Conservation (phyloP, 37 sponge, comb jelly and placozoan genomes). For the Petrosia ficiformis region DNA sequence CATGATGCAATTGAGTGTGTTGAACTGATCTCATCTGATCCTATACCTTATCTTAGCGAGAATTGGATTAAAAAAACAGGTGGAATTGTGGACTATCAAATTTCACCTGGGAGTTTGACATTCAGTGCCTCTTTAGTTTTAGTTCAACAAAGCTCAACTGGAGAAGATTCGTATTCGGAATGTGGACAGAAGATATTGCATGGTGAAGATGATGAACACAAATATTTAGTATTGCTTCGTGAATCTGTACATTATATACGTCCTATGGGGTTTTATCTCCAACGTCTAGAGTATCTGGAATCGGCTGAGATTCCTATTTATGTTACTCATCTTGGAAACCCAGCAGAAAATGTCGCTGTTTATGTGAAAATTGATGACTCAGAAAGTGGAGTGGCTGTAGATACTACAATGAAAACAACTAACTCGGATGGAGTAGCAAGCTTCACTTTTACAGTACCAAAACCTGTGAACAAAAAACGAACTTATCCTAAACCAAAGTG, state of each 20-base stretch:
- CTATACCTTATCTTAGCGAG: neutral
- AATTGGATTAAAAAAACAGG: neutral
- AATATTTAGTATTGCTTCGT: no score
- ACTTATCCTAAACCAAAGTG: neutral
- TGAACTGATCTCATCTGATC: neutral
- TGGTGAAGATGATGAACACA: no score
- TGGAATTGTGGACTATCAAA: conserved; percentile 2
- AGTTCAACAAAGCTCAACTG: neutral
- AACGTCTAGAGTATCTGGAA: neutral
- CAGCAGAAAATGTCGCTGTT: neutral
- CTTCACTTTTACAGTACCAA: conserved; percentile 12
- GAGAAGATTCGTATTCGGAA: neutral
- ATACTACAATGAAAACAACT: neutral
- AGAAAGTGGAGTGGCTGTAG: neutral
- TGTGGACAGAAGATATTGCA: neutral
- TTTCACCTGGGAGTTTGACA: neutral
- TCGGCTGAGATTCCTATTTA: neutral
- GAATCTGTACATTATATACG: neutral
- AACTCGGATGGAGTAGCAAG: conserved; percentile 19
- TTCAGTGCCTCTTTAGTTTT: neutral
- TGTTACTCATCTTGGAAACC: conserved; percentile 30
- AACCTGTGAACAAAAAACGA: neutral
- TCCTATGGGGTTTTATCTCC: neutral
- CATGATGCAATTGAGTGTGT: neutral
- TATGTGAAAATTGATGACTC: neutral